Base-by-base conservation (phyloP, 2,888 invertebrate species). In the Nomada fabriciana region DNA sequence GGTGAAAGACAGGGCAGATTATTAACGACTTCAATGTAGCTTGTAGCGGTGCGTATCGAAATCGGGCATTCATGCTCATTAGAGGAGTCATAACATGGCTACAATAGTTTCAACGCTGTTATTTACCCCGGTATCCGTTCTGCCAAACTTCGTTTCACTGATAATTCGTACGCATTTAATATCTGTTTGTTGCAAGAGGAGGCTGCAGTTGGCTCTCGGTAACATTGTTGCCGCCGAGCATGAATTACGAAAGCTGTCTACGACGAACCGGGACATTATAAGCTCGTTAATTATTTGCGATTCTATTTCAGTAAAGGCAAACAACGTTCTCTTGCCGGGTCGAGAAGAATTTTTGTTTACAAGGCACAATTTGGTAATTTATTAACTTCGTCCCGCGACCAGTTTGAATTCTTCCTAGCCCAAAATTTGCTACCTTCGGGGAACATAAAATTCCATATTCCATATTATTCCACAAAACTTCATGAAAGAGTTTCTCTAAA, bases 131-230 rank as follows among this genome's bases (percentile, higher is more conserved):
- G 0, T 36, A 9, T 0, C 36, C 0, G 36, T 36, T 7, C 36
- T 36, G 36, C 36, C 36, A 36, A 36, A 36, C 36, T 36, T 36
- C 36, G 36, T 36, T 36, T 7, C 36, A 36, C 36, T 36, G 36
- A 36, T 36, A 36, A 36, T 36, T 36, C 36, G 36, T 36, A 36
- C 36, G 36, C 36, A 68, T 86, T 84, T 79, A 76, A 71, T 77
- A 72, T 69, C 59, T 25, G 55, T 57, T 55, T 70, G 64, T 60
- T 20, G 65, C 61, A 47, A 69, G 23, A 50, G 76, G 13, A 43
- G 29, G 10, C 60, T 74, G 20, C 43, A 79, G 70, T 88, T 87
- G 88, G 88, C 86, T 80, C 80, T 42, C 63, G 84, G 55, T 64
- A 63, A 86, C 83, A 84, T 80, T 84, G 84, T 88, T 80, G 65